phyloP scores from a whole-genome alignment of 2,888 invertebrate species.

The Anthrax anthrax region DNA sequence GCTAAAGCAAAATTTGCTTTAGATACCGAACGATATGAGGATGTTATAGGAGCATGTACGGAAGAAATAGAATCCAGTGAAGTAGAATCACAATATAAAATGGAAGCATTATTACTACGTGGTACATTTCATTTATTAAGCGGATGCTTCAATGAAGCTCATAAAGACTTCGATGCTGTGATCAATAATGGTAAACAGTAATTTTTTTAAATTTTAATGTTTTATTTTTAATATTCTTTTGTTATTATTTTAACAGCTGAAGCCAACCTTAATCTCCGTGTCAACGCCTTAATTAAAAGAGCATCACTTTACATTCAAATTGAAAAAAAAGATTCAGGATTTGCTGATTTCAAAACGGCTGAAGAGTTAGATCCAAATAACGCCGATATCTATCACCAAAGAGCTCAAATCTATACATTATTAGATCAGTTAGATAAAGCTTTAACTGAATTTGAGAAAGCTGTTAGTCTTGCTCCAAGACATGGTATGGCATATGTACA shows the following conservation, averaged over 20 bases:
- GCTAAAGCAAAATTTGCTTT: conserved; percentile 55
- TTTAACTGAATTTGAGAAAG: conserved; percentile 65
- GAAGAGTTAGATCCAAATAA: conserved; percentile 62
- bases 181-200: conserved; percentile 40
- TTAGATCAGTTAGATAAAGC: conserved; percentile 72
- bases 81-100: conserved; percentile 44
- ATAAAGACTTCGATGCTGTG: conserved; percentile 55
- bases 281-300: conserved; percentile 78
- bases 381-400: conserved; percentile 83
- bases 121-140: conserved; percentile 71
- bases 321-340: conserved; percentile 55
- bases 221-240: neutral
- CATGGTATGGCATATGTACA: conserved; percentile 80
- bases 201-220: neutral
- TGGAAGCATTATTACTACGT: conserved; percentile 63
- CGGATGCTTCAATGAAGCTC: conserved; percentile 58
- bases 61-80: conserved; percentile 55
- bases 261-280: conserved; percentile 47
- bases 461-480: conserved; percentile 65
- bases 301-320: conserved; percentile 73
- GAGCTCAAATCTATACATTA: conserved; percentile 76
- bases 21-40: conserved; percentile 56
- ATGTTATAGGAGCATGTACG: conserved; percentile 63
- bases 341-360: conserved; percentile 67
- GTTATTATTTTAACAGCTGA: conserved; percentile 23